Evolutionary conservation across 2,113 vertebrate genomes (phyloP).

Genomic region (Phodopus roborovskii): DNA sequence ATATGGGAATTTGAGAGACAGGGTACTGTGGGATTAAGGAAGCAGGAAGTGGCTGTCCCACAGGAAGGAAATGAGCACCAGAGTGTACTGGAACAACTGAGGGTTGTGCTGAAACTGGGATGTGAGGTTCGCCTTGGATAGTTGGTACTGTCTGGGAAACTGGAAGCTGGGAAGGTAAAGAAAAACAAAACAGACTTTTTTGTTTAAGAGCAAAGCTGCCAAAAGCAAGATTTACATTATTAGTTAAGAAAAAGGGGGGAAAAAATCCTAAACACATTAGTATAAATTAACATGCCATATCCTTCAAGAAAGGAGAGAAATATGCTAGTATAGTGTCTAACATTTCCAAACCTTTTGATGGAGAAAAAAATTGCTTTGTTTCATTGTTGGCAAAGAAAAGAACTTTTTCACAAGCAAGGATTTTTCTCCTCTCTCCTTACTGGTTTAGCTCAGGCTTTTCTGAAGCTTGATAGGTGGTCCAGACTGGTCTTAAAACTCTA

Average conservation of each 20-base stretch:
- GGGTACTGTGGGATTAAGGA: slow-evolving; percentile 86
- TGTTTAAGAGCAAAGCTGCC: slow-evolving; percentile 82
- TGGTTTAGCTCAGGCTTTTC: background rate
- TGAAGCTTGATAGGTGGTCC: background rate
- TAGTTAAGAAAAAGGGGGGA: slow-evolving; percentile 80
- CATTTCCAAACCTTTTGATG: slow-evolving; percentile 62
- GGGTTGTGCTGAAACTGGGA: slow-evolving; percentile 87
- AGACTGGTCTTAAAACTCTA: background rate
- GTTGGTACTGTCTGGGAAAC: slow-evolving; percentile 88
- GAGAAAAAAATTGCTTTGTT: background rate
- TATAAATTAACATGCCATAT: slow-evolving; percentile 66
- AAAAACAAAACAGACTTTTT: slow-evolving; percentile 87
- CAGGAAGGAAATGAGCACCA: slow-evolving; percentile 87
- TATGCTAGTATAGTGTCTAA: slow-evolving; percentile 64
- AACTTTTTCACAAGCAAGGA: background rate
- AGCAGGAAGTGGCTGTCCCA: slow-evolving; percentile 86
- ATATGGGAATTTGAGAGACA: slow-evolving; percentile 85
- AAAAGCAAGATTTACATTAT: slow-evolving; percentile 87
- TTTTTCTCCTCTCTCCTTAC: background rate
- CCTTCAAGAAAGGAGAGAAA: slow-evolving; percentile 47
- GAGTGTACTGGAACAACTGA: slow-evolving; percentile 86
- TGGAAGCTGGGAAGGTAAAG: slow-evolving; percentile 91
- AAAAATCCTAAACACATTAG: slow-evolving; percentile 70
- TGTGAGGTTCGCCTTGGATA: slow-evolving; percentile 89
- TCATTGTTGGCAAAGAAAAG: background rate